Evolutionary conservation across 2,113 vertebrate genomes (phyloP).

Genomic region (Grallaria varia): DNA sequence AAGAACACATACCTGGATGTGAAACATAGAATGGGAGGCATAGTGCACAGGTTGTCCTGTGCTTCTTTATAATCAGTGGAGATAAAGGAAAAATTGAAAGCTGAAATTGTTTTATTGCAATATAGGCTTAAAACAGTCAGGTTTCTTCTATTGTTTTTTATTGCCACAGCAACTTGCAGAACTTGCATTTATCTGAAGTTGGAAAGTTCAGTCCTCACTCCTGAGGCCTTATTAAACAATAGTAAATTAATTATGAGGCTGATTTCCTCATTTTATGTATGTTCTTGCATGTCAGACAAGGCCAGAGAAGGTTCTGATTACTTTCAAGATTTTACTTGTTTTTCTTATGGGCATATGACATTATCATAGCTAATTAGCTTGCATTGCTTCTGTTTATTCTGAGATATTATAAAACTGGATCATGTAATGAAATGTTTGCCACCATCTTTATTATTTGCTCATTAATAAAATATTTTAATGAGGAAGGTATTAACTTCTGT

Average conservation of each 20-base stretch:
- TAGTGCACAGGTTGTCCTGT: neutral
- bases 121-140: neutral
- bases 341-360: neutral
- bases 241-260: neutral
- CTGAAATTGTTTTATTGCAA: neutral
- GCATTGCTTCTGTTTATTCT: conserved; percentile 15
- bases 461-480: conserved; percentile 58
- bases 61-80: neutral
- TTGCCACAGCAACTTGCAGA: neutral
- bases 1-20: neutral
- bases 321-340: neutral
- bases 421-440: neutral
- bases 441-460: neutral
- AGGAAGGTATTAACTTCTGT: neutral
- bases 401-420: neutral
- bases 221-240: neutral
- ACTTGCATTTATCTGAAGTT: neutral
- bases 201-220: neutral
- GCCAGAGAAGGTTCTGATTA: neutral
- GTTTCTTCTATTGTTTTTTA: neutral
- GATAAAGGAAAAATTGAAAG: neutral
- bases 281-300: neutral
- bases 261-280: neutral
- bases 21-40: neutral
- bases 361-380: neutral